These are phyloP conservation scores for Spilosoma lubricipeda DNA, from an alignment of 2,888 invertebrate genomes.

Conservation along the genomic window DNA sequence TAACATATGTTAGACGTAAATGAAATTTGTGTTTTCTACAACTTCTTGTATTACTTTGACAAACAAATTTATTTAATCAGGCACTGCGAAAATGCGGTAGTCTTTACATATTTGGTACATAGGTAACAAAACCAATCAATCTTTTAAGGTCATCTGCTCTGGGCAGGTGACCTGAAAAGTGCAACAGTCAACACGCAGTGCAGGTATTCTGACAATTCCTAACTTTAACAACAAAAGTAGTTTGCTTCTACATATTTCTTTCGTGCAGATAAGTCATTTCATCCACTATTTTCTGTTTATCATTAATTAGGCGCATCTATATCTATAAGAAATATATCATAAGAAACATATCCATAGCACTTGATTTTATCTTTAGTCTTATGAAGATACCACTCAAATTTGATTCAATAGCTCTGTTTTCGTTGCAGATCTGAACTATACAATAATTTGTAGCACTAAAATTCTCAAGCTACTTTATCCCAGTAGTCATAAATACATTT, in stretches of 20 bases:
- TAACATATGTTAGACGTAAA: conserved; percentile 10
- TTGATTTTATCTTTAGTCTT: too few relatives aligned
- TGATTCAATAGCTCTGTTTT: too few relatives aligned
- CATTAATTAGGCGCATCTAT: neutral
- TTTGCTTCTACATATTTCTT: neutral
- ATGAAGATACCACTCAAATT: too few relatives aligned
- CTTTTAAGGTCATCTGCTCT: neutral
- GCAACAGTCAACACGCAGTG: neutral
- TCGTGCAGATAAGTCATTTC: neutral
- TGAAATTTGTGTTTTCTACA: neutral
- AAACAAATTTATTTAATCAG: neutral
- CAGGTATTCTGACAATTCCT: neutral
- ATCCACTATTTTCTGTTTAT: neutral
- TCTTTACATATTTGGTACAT: neutral
- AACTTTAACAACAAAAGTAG: neutral
- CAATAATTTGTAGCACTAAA: neutral
- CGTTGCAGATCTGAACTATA: too few relatives aligned
- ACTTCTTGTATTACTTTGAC: neutral
- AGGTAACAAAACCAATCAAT: neutral
- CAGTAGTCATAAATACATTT: too few relatives aligned
- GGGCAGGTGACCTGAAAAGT: neutral
- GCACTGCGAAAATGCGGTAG: neutral
- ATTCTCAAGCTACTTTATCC: too few relatives aligned
- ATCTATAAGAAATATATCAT: too few relatives aligned
- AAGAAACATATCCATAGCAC: too few relatives aligned